These are phyloP conservation scores for Peucedramus taeniatus DNA, from an alignment of 2,113 vertebrate genomes.

Conservation along the genomic window DNA sequence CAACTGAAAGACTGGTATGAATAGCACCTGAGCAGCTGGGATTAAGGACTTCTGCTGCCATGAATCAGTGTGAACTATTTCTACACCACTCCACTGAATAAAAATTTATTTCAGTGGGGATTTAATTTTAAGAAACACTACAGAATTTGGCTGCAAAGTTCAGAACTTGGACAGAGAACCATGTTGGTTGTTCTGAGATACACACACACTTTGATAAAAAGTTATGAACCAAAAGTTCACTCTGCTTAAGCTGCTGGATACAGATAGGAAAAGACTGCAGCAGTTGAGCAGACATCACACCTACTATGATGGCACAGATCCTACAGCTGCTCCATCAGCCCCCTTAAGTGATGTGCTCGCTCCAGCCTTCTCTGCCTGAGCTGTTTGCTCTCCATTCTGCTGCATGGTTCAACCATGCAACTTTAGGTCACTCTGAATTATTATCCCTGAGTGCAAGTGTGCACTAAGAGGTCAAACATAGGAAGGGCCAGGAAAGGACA, in stretches of 20 bases:
- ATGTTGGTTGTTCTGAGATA: not conserved
- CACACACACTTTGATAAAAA: not conserved
- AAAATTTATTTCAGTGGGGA: not conserved
- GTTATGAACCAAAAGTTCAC: not conserved
- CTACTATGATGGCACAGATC: not conserved
- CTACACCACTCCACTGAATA: not conserved
- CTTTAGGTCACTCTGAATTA: not conserved
- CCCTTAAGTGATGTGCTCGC: not conserved
- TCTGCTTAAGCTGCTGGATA: not conserved
- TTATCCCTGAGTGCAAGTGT: not conserved
- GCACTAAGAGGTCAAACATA: not conserved
- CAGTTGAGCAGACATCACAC: not conserved
- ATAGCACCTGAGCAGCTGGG: not conserved
- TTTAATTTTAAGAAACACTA: not conserved
- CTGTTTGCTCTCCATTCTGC: not conserved
- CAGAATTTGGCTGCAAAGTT: not conserved
- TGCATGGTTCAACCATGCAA: not conserved
- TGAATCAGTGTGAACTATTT: not conserved
- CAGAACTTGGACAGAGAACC: not conserved
- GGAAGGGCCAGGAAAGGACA: not conserved
- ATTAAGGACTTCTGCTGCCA: not conserved
- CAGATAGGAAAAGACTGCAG: not conserved
- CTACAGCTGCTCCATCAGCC: not conserved
- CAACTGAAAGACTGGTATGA: slow-evolving; percentile 2
- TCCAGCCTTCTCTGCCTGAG: not conserved